Base-by-base conservation (phyloP, 2,113 vertebrate species). In the Orientallactaga bullata region DNA sequence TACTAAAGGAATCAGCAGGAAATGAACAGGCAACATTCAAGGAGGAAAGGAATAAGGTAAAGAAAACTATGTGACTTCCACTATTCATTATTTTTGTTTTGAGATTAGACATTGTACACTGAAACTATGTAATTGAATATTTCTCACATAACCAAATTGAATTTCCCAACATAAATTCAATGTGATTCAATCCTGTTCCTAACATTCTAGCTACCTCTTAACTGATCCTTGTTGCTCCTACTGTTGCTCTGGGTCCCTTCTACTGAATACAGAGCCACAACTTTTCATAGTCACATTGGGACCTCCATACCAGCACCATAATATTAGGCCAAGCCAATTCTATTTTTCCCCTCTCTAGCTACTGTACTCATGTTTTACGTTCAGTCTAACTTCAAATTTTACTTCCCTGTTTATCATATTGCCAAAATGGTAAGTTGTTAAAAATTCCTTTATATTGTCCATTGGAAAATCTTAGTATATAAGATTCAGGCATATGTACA, bases 1-100 rank as follows among this genome's bases (percentile, higher is more conserved):
- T 93, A 89, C 20, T 94, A 84, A 96, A 91, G 79, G 94, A 97
- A 91, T 95, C 93, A 96, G 42, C 0, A 3, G 90, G 16, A 94
- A 91, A 91, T 23, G 32, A 95, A 37, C 95, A 95, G 96, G 82
- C 83, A 80, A 15, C 8, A 39, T 15, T 66, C 80, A 74, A 77
- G 18, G 11, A 65, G 89, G 55, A 81, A 94, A 74, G 9, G 60
- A 93, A 94, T 83, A 82, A 96, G 96, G 95, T 96, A 96, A 95
- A 96, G 82, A 95, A 69, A 94, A 94, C 61, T 47, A 12, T 32
- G n/a, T 47, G 60, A 35, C 23, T 37, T 91, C 51, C 35, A n/a
- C 6, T 76, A 47, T 61, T 77, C 20, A 66, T 73, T 82, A 21
- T 8, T 93, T 86, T 79, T 55, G 17, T 42, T 90, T 90, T 68